phyloP scores from a whole-genome alignment of 1,140 invertebrate species.

The Diabrotica virgifera region DNA sequence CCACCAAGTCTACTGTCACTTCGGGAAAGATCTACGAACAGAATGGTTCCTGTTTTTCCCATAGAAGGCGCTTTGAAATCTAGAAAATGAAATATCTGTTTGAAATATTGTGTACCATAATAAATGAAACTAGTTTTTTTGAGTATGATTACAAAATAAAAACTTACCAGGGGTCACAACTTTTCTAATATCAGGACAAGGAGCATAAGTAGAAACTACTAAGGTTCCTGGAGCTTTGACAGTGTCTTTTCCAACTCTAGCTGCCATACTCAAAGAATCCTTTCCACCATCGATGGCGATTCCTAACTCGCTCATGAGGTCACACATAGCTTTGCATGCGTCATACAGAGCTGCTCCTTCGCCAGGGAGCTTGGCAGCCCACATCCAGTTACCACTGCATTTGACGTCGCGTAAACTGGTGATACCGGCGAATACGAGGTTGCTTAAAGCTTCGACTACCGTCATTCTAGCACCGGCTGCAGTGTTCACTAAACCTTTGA shows the following conservation, averaged over 20 bases:
- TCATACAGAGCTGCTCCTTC: slow-evolving; percentile 85
- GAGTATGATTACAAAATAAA: neutral
- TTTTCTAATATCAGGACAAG: slow-evolving; percentile 81
- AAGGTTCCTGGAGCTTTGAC: slow-evolving; percentile 91
- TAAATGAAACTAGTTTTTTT: neutral
- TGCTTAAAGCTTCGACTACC: slow-evolving; percentile 87
- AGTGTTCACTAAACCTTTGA: slow-evolving; percentile 84
- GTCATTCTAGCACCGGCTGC: slow-evolving; percentile 87
- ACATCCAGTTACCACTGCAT: slow-evolving; percentile 99
- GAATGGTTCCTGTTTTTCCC: slow-evolving; percentile 53
- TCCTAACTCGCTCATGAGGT: slow-evolving; percentile 79
- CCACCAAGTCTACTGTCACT: slow-evolving; percentile 77
- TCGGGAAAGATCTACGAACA: slow-evolving; percentile 69
- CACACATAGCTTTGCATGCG: slow-evolving; percentile 86
- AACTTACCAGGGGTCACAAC: slow-evolving; percentile 41
- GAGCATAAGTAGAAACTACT: slow-evolving; percentile 92
- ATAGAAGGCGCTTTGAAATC: slow-evolving; percentile 74
- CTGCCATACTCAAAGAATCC: slow-evolving; percentile 97
- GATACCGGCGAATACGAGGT: slow-evolving; percentile 91
- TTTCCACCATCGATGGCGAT: slow-evolving; percentile 97
- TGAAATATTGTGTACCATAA: neutral
- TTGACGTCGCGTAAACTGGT: slow-evolving; percentile 85
- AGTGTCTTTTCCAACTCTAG: slow-evolving; percentile 67
- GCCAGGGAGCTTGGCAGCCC: slow-evolving; percentile 90
- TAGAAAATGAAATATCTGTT: neutral